Evolutionary conservation across 2,888 invertebrate species (phyloP).

Genomic region (Microctonus aethiopoides): DNA sequence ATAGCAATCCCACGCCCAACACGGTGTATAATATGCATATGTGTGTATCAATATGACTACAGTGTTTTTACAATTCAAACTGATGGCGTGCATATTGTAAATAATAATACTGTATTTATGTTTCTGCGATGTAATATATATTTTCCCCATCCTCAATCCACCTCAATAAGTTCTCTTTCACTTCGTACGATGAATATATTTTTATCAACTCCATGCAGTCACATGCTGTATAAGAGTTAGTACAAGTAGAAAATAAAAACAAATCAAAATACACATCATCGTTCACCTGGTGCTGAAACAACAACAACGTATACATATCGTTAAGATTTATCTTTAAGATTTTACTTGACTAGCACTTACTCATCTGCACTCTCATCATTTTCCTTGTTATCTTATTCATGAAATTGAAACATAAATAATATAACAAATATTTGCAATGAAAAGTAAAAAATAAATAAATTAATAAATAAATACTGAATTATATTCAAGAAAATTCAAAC

Average conservation of each 20-base stretch:
- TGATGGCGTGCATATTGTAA: conserved; percentile 11
- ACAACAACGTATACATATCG: neutral
- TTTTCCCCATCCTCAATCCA: neutral
- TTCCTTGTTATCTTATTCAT: neutral
- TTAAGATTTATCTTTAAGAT: neutral
- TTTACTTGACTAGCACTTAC: no score
- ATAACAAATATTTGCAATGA: no score
- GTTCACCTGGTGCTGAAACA: neutral
- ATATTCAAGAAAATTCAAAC: no score
- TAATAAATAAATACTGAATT: no score
- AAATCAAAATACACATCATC: neutral
- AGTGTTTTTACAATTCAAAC: conserved; percentile 16
- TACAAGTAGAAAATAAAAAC: no score
- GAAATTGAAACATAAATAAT: no score
- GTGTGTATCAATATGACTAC: no score
- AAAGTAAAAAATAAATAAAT: no score
- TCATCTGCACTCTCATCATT: neutral
- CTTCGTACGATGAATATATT: no score
- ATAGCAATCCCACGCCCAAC: conserved; percentile 35
- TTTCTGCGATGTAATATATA: conserved; percentile 11
- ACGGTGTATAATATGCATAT: no score
- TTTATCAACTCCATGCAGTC: no score
- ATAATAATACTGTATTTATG: conserved; percentile 20
- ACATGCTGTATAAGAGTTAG: no score
- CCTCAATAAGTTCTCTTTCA: neutral